phyloP scores from a whole-genome alignment of 2,797 vertebrate genomes.

The Eupleurogrammus muticus region DNA sequence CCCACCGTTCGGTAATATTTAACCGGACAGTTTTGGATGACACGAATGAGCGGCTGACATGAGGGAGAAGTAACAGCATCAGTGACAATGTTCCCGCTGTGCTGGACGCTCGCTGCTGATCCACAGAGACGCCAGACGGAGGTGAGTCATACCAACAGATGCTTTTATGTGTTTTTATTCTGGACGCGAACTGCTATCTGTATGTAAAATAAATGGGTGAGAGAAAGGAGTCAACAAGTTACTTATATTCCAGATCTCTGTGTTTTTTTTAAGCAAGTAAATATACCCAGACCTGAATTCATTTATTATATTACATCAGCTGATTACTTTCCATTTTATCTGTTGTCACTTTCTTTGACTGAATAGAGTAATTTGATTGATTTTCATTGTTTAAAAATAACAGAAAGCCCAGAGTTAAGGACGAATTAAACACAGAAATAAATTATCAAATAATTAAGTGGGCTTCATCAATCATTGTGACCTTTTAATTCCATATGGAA shows the following conservation, averaged over 20 bases:
- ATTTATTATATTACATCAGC: neutral
- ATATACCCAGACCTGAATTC: neutral
- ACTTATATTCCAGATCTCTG: neutral
- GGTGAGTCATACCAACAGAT: slow-evolving; percentile 62
- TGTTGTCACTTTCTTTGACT: too few species aligned
- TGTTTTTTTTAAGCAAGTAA: neutral
- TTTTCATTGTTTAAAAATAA: neutral
- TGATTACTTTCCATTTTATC: too few species aligned
- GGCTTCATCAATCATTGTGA: neutral
- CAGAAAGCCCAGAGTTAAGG: neutral
- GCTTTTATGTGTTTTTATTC: slow-evolving; percentile 6
- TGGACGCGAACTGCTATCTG: slow-evolving; percentile 2
- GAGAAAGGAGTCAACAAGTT: slow-evolving; percentile 20
- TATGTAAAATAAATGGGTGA: slow-evolving; percentile 16
- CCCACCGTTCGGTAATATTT: slow-evolving; percentile 78
- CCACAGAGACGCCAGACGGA: slow-evolving; percentile 35
- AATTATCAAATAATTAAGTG: neutral
- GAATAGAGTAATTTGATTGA: too few species aligned
- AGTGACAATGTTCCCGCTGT: slow-evolving; percentile 20
- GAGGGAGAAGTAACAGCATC: slow-evolving; percentile 13
- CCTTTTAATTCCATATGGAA: neutral
- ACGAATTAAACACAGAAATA: neutral
- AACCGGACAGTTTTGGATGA: slow-evolving; percentile 69
- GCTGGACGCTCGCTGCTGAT: slow-evolving; percentile 14
- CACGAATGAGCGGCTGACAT: slow-evolving; percentile 31